Percentiles rank a stretch among this genome's conserved stretches.
phyloP scores from a whole-genome alignment of 2,888 invertebrate species.

The Drosophila stalkeri region DNA sequence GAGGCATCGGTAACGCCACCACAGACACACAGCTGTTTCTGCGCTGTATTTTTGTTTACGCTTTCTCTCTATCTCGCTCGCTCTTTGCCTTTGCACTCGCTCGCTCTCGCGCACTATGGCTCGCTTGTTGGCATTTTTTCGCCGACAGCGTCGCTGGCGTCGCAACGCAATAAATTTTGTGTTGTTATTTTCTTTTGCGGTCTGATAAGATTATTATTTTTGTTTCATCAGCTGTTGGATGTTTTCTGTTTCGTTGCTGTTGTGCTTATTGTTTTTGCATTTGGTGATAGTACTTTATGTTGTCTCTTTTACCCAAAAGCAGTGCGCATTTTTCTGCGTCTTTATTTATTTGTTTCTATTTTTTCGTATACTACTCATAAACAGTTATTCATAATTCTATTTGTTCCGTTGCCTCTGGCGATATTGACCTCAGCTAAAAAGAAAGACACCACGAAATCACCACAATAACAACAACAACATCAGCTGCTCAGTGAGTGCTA shows the following conservation, averaged over 20 bases:
- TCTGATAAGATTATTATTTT: conserved; percentile 68
- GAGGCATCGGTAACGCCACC: conserved; percentile 17
- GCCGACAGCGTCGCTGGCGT: conserved; percentile 32
- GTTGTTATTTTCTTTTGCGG: conserved; percentile 54
- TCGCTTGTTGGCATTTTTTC: conserved; percentile 11
- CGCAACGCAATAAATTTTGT: conserved; percentile 72
- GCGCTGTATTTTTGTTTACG: conserved; percentile 56
- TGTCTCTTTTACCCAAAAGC: conserved; percentile 13
- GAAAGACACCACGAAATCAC: conserved; percentile 19
- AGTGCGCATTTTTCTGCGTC: conserved; percentile 17
- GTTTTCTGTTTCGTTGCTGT: conserved; percentile 18
- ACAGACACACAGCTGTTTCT: conserved; percentile 62
- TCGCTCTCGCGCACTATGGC: conserved; percentile 19
- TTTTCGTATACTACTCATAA: neutral
- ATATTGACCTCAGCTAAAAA: conserved; percentile 49
- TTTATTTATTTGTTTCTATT: neutral
- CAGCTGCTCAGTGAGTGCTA: conserved; percentile 1
- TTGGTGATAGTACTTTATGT: conserved; percentile 10
- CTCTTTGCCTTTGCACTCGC: conserved; percentile 6
- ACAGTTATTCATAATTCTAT: conserved; percentile 29
- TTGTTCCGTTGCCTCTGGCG: conserved; percentile 49
- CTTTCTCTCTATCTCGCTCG: conserved; percentile 34
- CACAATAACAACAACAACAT: neutral
- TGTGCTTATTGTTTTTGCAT: conserved; percentile 3
- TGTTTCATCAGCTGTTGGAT: conserved; percentile 61